Evolutionary conservation across 1,140 invertebrate species (phyloP), one percentile per base, ranked within the genome.

Genomic region (Ooceraea biroi): DNA sequence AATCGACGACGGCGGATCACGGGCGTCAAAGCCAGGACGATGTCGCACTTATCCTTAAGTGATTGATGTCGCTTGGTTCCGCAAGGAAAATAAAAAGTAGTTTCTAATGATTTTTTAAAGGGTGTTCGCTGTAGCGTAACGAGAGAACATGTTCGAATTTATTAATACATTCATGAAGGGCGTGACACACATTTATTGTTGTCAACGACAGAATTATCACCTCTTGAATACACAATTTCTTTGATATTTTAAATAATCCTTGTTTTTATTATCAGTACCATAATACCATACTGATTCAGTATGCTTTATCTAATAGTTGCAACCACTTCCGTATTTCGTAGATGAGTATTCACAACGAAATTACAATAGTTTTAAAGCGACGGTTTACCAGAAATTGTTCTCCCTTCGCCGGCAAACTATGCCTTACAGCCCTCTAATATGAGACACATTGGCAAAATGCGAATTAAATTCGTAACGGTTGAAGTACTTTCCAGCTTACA

Each of bases 1-100:
- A 92, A 91, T 86, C 91, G 92, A 88, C 89, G 86, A 90, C 88
- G 86, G 89, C 88, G 87, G 82, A 91, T 88, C 87, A 88, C 88
- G 65, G 82, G 76, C 84, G 91, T 92, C 82, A 91, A 91, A 85
- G 83, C 84, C 85, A 86, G 85, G 77, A 58, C 72, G 85, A 58
- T 83, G 83, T 82, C 85, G 85, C 84, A 86, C 84, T 88, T 87
- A 85, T 82, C 86, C 82, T 86, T 84, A 87, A 83, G 84, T 91
- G 90, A 91, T 91, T 84, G 87, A 91, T 91, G 90, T 82, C 82
- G 84, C 58, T 66, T 77, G 82, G 57, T 65, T 86, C 82, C 61
- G 78, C 27, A 14, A 44, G 58, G 55, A 73, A 76, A 87, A 86
- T 87, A 88, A 87, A 85, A 82, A 87, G 71, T 30, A 8, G 14